Evolutionary conservation across 2,113 vertebrate genomes (phyloP).

Genomic region (Catagonus wagneri): DNA sequence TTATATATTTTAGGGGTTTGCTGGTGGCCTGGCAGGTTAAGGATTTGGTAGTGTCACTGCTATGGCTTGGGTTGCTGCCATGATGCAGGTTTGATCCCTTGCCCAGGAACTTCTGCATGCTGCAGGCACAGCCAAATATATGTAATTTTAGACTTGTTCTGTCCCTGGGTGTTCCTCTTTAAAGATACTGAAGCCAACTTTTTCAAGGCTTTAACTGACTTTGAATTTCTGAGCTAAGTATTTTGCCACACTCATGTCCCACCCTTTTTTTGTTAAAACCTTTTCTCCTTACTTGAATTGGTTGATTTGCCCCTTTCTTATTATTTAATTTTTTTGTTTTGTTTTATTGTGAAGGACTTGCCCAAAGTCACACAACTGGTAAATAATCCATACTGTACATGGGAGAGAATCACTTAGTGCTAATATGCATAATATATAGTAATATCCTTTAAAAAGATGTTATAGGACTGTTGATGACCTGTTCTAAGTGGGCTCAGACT

Average conservation of each 20-base stretch:
- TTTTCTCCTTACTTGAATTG: not conserved
- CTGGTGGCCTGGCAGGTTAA: too few species aligned
- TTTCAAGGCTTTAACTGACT: conserved; percentile 51
- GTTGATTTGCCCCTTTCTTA: not conserved
- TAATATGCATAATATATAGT: not conserved
- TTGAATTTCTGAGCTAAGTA: conserved; percentile 34
- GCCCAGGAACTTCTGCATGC: too few species aligned
- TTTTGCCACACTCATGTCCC: not conserved
- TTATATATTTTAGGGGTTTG: not conserved
- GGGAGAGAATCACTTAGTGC: not conserved
- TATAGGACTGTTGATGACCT: conserved; percentile 5
- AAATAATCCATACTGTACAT: not conserved
- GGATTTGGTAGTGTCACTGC: too few species aligned
- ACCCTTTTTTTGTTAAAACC: conserved; percentile 15
- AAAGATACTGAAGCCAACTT: not conserved
- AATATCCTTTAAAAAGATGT: not conserved
- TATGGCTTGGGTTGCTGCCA: too few species aligned
- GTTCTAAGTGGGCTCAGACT: not conserved
- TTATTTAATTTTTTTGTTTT: not conserved
- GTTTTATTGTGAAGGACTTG: conserved; percentile 23
- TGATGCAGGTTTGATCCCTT: too few species aligned
- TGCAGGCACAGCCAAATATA: too few species aligned
- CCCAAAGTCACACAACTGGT: not conserved
- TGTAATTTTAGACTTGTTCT: not conserved
- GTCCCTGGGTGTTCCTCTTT: not conserved